phyloP scores from a whole-genome alignment of 2,113 vertebrate genomes.

The Camarhynchus parvulus region DNA sequence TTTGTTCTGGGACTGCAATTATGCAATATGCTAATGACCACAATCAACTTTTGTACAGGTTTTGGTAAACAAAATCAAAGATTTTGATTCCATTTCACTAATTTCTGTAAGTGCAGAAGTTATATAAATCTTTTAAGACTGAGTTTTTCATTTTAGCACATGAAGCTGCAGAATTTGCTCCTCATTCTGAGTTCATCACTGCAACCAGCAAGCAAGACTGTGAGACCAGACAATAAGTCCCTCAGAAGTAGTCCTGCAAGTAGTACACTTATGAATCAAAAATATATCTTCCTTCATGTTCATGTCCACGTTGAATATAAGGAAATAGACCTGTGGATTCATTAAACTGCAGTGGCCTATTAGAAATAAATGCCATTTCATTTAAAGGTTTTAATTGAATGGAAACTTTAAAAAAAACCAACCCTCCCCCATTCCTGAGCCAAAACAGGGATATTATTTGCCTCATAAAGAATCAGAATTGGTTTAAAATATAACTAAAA shows the following conservation, averaged over 20 bases:
- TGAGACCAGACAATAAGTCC: neutral
- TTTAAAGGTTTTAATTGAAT: neutral
- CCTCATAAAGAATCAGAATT: neutral
- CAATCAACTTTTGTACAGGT: neutral
- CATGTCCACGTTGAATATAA: neutral
- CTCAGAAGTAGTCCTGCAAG: neutral
- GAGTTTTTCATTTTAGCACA: neutral
- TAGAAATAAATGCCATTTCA: neutral
- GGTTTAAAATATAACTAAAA: constrained; percentile 38
- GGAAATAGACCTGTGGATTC: neutral
- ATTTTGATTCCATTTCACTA: neutral
- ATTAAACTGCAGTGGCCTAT: neutral
- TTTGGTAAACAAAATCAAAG: neutral
- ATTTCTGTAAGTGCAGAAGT: neutral
- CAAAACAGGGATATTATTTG: neutral
- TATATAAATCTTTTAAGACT: neutral
- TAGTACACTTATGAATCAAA: neutral
- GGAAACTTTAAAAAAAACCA: neutral
- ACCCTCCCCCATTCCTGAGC: accelerated
- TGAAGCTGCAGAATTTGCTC: neutral
- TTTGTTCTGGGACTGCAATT: neutral
- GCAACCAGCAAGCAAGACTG: neutral
- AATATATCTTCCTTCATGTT: neutral
- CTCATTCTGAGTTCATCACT: neutral
- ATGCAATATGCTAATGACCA: neutral